A percentile compares a stretch with the other conserved stretches of the same genome.
These are phyloP conservation scores for Hippocampus kuda DNA, from an alignment of 2,797 vertebrate genomes.

Conservation along the genomic window DNA sequence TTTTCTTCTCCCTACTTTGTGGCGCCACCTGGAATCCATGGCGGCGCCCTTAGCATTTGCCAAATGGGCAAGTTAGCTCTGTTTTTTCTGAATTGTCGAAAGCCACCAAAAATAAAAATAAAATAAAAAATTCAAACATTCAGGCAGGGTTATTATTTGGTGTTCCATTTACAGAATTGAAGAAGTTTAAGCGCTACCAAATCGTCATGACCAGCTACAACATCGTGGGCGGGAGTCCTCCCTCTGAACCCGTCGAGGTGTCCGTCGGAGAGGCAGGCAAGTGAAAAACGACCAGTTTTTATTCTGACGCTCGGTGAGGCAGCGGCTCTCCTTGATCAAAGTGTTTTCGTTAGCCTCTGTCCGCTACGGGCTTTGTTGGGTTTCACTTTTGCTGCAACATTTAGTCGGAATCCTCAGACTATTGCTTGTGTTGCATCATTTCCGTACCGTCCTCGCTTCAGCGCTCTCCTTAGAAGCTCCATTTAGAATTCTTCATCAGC, in stretches of 20 bases:
- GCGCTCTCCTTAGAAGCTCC: neutral
- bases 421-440: slow-evolving; percentile 12
- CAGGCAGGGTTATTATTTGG: neutral
- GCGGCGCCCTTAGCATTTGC: no score
- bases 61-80: no score
- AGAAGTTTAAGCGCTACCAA: slow-evolving; percentile 86
- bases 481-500: slow-evolving; percentile 1
- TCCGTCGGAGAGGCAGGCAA: slow-evolving; percentile 92
- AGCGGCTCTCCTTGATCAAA: neutral
- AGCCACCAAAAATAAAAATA: no score
- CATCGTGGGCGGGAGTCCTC: slow-evolving; percentile 82
- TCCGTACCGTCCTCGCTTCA: neutral
- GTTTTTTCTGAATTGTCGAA: no score
- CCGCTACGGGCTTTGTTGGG: neutral
- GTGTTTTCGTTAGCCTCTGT: slow-evolving; percentile 5
- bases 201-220: slow-evolving; percentile 89
- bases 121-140: no score
- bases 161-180: slow-evolving; percentile 69
- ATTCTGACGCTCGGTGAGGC: neutral
- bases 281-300: slow-evolving; percentile 21
- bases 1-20: no score
- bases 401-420: neutral
- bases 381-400: slow-evolving; percentile 7
- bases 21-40: no score
- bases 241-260: slow-evolving; percentile 80